Evolutionary conservation across 2,113 vertebrate species (phyloP).

Genomic region (Chaetops frenatus): DNA sequence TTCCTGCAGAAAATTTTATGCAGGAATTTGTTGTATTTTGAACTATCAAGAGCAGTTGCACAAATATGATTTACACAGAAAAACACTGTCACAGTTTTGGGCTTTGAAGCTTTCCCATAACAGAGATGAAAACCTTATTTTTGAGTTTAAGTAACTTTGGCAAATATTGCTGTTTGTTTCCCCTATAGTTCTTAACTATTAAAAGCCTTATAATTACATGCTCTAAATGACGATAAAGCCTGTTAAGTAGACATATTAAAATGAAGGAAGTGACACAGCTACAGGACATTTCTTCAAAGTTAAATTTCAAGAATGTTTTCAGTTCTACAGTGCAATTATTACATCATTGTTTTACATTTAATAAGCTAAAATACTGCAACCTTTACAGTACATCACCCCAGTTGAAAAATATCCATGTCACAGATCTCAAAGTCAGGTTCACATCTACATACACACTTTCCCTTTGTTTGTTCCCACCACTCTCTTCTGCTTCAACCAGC

Average conservation of each 20-base stretch:
- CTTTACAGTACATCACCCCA: neutral
- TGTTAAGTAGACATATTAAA: neutral
- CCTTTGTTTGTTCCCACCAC: neutral
- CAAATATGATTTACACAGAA: neutral
- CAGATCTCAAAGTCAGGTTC: neutral
- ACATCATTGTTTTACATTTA: neutral
- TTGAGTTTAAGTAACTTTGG: neutral
- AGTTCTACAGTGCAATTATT: neutral
- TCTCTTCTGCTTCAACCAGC: neutral
- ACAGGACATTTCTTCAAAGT: neutral
- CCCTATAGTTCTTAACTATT: neutral
- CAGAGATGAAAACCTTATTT: neutral
- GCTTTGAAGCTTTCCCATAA: neutral
- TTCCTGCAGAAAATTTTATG: neutral
- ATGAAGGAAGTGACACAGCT: neutral
- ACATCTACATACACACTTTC: neutral
- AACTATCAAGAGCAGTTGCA: neutral
- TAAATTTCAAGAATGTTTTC: neutral
- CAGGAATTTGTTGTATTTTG: neutral
- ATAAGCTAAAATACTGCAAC: neutral
- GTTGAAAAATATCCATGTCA: accelerated
- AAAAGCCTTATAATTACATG: neutral
- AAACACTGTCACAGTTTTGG: neutral
- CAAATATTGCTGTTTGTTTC: neutral
- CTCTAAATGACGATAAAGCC: neutral